Conservation (phyloP, 2,113 vertebrate genomes). For the Craseonycteris thonglongyai region DNA sequence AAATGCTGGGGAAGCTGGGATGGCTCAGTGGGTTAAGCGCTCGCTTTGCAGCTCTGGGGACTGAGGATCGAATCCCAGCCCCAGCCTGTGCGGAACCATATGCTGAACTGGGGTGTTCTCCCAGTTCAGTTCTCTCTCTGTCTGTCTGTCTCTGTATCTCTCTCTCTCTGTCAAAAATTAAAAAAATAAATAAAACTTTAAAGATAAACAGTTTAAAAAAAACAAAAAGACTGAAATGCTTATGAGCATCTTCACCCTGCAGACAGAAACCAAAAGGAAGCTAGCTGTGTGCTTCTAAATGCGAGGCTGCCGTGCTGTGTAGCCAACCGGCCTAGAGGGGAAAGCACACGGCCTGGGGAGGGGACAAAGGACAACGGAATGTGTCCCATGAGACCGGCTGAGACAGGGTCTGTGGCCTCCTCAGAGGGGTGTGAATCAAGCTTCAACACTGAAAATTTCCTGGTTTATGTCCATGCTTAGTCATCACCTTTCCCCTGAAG, state of each 20-base stretch:
- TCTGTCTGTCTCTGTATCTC: no score
- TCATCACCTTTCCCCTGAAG: neutral
- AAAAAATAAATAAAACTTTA: no score
- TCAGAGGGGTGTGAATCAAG: neutral
- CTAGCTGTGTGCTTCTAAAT: neutral
- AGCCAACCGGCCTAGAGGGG: neutral
- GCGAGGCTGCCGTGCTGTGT: neutral
- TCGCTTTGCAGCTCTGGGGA: no score
- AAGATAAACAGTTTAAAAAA: no score
- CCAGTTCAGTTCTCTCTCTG: no score
- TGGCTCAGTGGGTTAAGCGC: no score
- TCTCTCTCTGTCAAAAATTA: no score
- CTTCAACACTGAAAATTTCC: neutral
- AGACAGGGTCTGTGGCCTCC: neutral
- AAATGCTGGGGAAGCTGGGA: no score
- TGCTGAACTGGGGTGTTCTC: no score
- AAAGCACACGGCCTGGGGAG: neutral
- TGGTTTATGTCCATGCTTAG: neutral
- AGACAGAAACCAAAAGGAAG: conserved; percentile 31
- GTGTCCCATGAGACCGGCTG: neutral
- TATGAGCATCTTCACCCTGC: neutral
- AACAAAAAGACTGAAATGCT: no score
- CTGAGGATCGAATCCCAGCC: no score
- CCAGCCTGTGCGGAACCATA: no score
- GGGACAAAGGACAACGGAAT: neutral